Percentiles rank a stretch among this genome's conserved stretches.
phyloP scores from a whole-genome alignment of 2,797 vertebrate genomes.

The Microctenopoma stevenorrisi region DNA sequence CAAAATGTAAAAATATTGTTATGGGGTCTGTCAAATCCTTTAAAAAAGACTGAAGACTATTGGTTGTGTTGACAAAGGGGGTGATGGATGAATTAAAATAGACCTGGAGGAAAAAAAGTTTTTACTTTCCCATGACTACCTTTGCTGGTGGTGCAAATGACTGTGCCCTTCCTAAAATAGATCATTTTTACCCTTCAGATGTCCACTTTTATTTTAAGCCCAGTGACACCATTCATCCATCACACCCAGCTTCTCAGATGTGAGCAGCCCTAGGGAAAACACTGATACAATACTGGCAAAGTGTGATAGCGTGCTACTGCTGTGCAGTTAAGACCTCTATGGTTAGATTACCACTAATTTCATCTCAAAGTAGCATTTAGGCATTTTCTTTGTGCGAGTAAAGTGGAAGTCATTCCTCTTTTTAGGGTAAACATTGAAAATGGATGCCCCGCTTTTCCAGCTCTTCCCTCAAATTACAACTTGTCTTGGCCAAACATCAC shows the following conservation, averaged over 20 bases:
- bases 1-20: constrained; percentile 17
- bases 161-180: constrained; percentile 85
- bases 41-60: constrained; percentile 30
- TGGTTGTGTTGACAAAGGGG: constrained; percentile 48
- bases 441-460: constrained; percentile 70
- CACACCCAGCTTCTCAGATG: constrained; percentile 76
- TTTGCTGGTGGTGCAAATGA: constrained; percentile 79
- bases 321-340: constrained; percentile 57
- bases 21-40: constrained; percentile 11
- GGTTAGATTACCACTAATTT: constrained; percentile 76
- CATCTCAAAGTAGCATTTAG: constrained; percentile 74
- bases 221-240: constrained; percentile 78
- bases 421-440: constrained; percentile 78
- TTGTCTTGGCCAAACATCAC: constrained; percentile 72
- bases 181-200: constrained; percentile 83
- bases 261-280: constrained; percentile 68
- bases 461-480: constrained; percentile 77
- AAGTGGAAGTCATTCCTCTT: constrained; percentile 77
- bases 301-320: constrained; percentile 65
- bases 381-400: constrained; percentile 71
- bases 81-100: constrained; percentile 74
- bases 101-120: constrained; percentile 43
- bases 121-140: constrained; percentile 77
- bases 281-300: constrained; percentile 63
- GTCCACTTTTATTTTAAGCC: constrained; percentile 83